These are phyloP conservation scores for Neodon shergylaensis DNA, from an alignment of 2,113 vertebrate genomes.

Conservation along the genomic window DNA sequence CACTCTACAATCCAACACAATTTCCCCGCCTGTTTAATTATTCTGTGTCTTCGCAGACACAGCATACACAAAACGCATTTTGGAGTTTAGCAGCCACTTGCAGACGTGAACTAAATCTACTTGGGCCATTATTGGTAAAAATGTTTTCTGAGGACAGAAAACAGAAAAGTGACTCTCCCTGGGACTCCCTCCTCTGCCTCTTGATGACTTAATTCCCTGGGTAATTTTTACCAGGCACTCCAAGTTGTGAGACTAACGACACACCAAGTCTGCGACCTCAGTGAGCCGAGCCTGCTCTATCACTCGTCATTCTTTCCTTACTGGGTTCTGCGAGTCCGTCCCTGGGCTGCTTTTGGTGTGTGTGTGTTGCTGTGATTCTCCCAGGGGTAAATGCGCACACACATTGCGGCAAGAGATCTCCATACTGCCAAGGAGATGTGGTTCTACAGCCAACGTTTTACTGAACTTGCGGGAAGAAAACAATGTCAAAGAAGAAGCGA, in stretches of 20 bases:
- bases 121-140: neutral
- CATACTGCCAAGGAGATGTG: neutral
- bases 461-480: neutral
- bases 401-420: neutral
- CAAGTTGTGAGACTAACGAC: neutral
- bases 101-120: neutral
- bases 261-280: neutral
- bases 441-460: neutral
- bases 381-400: neutral
- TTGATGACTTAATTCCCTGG: neutral
- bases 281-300: neutral
- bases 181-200: neutral
- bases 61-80: neutral
- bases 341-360: neutral
- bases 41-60: neutral
- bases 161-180: slow-evolving; percentile 9
- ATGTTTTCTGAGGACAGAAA: neutral
- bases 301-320: neutral
- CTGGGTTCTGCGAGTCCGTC: no score
- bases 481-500: neutral
- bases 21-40: neutral
- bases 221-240: neutral
- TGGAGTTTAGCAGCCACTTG: neutral
- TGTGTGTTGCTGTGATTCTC: neutral
- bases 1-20: neutral